Percentiles rank a stretch among this genome's conserved stretches.
These are phyloP conservation scores for Cryptocephalus primarius DNA, from an alignment of 2,888 invertebrate genomes.

Conservation along the genomic window DNA sequence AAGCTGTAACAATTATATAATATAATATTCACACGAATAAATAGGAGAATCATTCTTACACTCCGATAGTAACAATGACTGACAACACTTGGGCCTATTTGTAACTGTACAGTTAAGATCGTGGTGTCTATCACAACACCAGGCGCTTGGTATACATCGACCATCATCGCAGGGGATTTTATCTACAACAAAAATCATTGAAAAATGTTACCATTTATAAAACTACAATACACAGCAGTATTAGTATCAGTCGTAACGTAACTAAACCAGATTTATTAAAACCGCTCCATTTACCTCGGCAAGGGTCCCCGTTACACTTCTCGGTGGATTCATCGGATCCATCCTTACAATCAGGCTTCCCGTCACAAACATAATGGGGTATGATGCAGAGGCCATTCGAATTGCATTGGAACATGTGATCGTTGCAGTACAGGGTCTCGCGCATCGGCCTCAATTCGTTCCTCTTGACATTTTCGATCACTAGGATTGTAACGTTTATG, in stretches of 20 bases:
- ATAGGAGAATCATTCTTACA: conserved; percentile 22
- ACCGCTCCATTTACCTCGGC: conserved; percentile 31
- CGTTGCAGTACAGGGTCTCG: conserved; percentile 25
- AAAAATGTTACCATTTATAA: background rate
- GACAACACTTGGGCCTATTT: conserved; percentile 38
- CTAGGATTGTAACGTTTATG: conserved; percentile 25
- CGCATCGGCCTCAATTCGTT: conserved; percentile 16
- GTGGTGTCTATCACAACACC: conserved; percentile 41
- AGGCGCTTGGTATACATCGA: conserved; percentile 41
- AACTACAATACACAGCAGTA: too few species aligned
- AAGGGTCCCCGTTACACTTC: conserved; percentile 36
- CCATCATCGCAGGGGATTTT: conserved; percentile 39
- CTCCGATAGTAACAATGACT: conserved; percentile 24
- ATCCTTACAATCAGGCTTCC: conserved; percentile 40
- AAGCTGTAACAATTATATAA: conserved; percentile 19
- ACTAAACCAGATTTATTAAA: too few species aligned
- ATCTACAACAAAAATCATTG: conserved; percentile 23
- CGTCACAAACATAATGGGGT: conserved; percentile 42
- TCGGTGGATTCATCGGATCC: conserved; percentile 40
- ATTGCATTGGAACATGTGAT: conserved; percentile 31
- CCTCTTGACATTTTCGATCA: conserved; percentile 19
- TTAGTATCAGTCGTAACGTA: too few species aligned
- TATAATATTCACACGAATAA: too few species aligned
- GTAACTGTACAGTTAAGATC: conserved; percentile 39
- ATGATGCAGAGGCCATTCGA: conserved; percentile 37